Evolutionary conservation across 92 coral and sea anemone species (phyloP).

Genomic region (Palythoa grandiflora): DNA sequence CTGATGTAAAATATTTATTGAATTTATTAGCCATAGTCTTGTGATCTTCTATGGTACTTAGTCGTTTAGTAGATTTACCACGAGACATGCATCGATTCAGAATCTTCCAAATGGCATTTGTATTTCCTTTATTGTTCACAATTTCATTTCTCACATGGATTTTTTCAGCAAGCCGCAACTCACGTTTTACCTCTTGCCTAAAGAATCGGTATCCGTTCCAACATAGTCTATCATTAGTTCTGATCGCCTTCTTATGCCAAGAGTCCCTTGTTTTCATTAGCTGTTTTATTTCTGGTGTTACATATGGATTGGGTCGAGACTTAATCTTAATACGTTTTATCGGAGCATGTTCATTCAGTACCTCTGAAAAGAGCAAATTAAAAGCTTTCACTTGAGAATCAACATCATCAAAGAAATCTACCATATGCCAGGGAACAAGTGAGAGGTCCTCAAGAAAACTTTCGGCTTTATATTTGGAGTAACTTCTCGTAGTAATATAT

Average conservation of each 20-base stretch:
- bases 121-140: slow-evolving; percentile 51
- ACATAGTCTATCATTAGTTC: slow-evolving; percentile 60
- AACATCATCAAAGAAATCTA: slow-evolving; percentile 34
- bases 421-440: slow-evolving; percentile 55
- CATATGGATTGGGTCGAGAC: slow-evolving; percentile 48
- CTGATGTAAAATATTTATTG: slow-evolving; percentile 60
- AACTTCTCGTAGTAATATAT: slow-evolving; percentile 47
- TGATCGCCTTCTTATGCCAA: slow-evolving; percentile 64
- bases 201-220: slow-evolving; percentile 63
- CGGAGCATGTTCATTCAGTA: slow-evolving; percentile 44
- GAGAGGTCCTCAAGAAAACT: slow-evolving; percentile 48
- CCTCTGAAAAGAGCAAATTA: slow-evolving; percentile 34
- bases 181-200: slow-evolving; percentile 50
- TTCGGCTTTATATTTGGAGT: slow-evolving; percentile 42
- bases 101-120: slow-evolving; percentile 48
- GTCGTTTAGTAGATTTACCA: slow-evolving; percentile 35
- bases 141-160: slow-evolving; percentile 31
- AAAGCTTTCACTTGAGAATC: slow-evolving; percentile 34
- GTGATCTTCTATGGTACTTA: slow-evolving; percentile 37
- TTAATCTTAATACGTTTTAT: slow-evolving; percentile 49
- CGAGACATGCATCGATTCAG: slow-evolving; percentile 54
- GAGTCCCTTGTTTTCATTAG: slow-evolving; percentile 57
- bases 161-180: slow-evolving; percentile 41
- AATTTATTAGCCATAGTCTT: slow-evolving; percentile 47
- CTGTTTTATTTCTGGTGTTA: slow-evolving; percentile 55